Base-by-base conservation (phyloP, 2,797 vertebrate species). In the Danio jaintianensis region DNA sequence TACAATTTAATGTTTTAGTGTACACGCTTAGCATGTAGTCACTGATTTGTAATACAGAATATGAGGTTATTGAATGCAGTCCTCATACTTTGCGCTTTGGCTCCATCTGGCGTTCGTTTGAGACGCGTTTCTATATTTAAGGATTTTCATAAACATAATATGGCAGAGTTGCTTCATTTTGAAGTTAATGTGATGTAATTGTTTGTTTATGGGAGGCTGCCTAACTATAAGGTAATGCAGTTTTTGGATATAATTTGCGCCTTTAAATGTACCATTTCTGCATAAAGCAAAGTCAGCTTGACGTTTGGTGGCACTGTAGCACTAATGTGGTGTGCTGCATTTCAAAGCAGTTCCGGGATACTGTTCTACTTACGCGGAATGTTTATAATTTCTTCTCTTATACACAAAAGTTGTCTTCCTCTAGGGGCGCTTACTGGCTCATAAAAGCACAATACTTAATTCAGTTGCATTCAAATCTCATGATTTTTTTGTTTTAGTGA, bases 311-410 rank as follows among this genome's bases (percentile, higher is more conserved):
- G 75, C 63, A 53, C 64, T 78, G 53, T 59, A 48, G 43, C 29
- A 59, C 10, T 13, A 4, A 48, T 48, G 75, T 59, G 7, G 0
- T 18, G 43, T 36, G 16, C 12, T 45, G 13, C 4, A 6, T 59
- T 6, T 67, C 16, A 58, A 66, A 78, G 42, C 7, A 78, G 43
- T 78, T 78, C 75, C 75, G 75, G 75, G 53, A 29, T 38, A 29
- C 47, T 58, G 18, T 48, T 61, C 38, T 40, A 64, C 15, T 78
- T 78, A 22, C 43, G 64, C 1, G 42, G 42, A 48, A 58, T n/a
- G 36, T 12, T 29, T n/a, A 38, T 38, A 6, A 12, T 12, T 12
- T 68, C 42, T 9, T 3, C 4, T 0, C 7, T 12, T 9, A 2
- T 6, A n/a, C 22, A 68, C 12, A 29, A 16, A 38, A 15, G 6